Evolutionary conservation across 1,140 invertebrate species (phyloP), one percentile per base, ranked within the genome.

Genomic region (Bursaphelenchus mucronatus): DNA sequence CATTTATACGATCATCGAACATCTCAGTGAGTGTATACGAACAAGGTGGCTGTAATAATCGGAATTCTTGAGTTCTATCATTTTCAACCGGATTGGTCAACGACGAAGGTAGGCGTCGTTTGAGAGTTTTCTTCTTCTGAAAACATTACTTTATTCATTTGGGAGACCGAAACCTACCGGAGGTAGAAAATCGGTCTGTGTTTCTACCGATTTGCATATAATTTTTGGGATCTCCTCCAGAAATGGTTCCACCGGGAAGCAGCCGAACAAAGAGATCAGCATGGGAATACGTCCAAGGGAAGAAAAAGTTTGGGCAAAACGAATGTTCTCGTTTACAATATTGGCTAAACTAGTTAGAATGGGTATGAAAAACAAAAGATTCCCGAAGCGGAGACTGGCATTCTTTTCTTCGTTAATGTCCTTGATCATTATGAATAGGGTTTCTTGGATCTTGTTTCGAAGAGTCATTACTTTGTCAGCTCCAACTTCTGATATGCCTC

Each of bases 221-320:
- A 54, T 50, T 58, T 69, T 50, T 11, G 39, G 57, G n/a, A 40
- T 15, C 15, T 30, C 21, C 40, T 68, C 74, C 10, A 68, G 49
- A 21, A 79, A 79, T 19, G 76, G 76, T 51, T 82, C 79, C 40
- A 81, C 79, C 9, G 76, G 80, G 44, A 79, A 79, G 54, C 79
- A 79, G 15, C 76, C 76, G 51, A 79, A 79, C n/a, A 79, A 51
- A 55, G 69, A 73, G 17, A 76, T 79, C 4, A 79, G 55, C 3
- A 79, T 39, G 9, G 79, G 73, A 53, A 80, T 73, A 52, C 67
- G 69, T 15, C 76, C 76, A 21, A 72, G 54, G 6, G 52, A 46
- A 21, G 69, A 75, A 59, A 79, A 79, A 40, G 76, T 79, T 55
- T 79, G 76, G 19, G 76, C 78, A 64, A 79, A 79, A 41, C 80